Percentiles rank a stretch among this genome's conserved stretches.
These are phyloP conservation scores for Apostichopus japonicus DNA, from an alignment of 35 echinoderm and acorn worm species.

Conservation along the genomic window DNA sequence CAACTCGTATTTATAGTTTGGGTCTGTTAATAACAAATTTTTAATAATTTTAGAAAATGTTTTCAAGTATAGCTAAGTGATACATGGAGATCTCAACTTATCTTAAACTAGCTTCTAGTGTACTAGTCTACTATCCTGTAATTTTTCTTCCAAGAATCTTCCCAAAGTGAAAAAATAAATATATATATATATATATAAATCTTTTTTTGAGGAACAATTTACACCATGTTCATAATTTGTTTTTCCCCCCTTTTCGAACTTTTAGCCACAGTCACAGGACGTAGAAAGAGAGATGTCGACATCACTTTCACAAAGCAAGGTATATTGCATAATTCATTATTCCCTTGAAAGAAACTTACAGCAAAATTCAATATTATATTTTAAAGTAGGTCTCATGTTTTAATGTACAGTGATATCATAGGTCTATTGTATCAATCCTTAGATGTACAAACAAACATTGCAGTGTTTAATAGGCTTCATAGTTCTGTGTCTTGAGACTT, in stretches of 20 bases:
- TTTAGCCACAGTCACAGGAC: neutral
- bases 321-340: neutral
- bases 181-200: neutral
- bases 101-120: neutral
- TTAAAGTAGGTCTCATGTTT: neutral
- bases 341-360: neutral
- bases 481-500: no score
- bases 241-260: neutral
- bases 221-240: neutral
- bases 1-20: no score
- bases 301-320: slow-evolving; percentile 2
- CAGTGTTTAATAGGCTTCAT: no score
- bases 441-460: no score
- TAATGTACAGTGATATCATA: neutral
- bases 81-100: neutral
- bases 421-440: neutral
- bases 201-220: neutral
- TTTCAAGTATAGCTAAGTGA: no score
- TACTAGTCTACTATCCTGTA: neutral
- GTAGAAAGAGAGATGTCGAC: slow-evolving; percentile 26
- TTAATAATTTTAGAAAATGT: no score
- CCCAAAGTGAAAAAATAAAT: neutral
- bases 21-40: no score
- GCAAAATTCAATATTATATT: neutral
- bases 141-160: neutral